Evolutionary conservation across 2,888 invertebrate genomes (phyloP).

Genomic region (Ditula angustiorana): DNA sequence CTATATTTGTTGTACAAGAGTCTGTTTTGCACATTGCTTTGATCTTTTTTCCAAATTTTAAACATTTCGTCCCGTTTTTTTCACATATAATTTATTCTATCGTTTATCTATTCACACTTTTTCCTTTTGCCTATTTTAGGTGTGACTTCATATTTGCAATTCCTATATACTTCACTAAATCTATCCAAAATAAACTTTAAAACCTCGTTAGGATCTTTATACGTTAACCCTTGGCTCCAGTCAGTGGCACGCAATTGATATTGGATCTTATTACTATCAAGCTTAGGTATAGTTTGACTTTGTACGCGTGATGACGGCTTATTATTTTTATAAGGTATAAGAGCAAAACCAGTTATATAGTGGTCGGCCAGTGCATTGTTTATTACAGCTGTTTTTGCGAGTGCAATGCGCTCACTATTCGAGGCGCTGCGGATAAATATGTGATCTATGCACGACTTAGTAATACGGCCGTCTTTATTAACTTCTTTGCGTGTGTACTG

Average conservation of each 20-base stretch:
- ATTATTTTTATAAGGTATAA: too few species aligned
- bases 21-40: background rate
- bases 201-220: background rate
- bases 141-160: background rate
- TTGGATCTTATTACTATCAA: background rate
- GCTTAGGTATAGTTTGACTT: background rate
- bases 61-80: background rate
- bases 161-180: background rate
- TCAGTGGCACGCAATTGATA: background rate
- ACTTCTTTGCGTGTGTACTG: too few species aligned
- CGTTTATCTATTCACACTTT: background rate
- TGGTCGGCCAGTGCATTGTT: background rate
- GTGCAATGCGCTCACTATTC: too few species aligned
- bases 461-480: too few species aligned
- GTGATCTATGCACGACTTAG: too few species aligned
- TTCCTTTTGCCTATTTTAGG: background rate
- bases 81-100: background rate
- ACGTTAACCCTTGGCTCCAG: slow-evolving; percentile 4
- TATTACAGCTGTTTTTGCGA: background rate
- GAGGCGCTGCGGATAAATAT: too few species aligned
- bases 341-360: background rate
- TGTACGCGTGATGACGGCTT: background rate
- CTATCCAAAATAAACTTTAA: background rate
- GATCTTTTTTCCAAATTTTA: background rate
- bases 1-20: background rate